Evolutionary conservation across 1,140 invertebrate species (phyloP).

Genomic region (Trichonephila clavata): DNA sequence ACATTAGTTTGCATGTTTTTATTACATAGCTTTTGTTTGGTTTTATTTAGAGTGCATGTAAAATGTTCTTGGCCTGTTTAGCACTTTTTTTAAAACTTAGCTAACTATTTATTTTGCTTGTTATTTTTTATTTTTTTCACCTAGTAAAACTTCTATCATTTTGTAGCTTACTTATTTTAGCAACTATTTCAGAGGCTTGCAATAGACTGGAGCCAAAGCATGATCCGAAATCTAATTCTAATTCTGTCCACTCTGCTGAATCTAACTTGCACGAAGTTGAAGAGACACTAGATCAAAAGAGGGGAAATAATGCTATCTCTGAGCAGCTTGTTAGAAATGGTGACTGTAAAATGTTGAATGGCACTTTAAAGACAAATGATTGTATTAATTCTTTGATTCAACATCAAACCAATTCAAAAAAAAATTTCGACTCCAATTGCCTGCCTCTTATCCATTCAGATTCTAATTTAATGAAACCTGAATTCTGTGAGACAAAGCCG

Average conservation of each 20-base stretch:
- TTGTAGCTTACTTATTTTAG: conserved; percentile 58
- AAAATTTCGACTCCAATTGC: neutral
- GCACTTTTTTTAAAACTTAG: neutral
- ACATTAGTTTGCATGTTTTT: conserved; percentile 46
- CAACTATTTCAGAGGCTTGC: conserved; percentile 65
- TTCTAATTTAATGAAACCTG: neutral
- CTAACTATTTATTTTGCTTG: conserved; percentile 9
- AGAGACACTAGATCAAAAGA: conserved; percentile 19
- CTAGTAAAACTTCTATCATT: conserved; percentile 28
- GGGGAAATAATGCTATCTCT: neutral
- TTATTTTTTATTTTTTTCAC: conserved; percentile 26
- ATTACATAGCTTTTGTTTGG: conserved; percentile 24
- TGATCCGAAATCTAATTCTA: conserved; percentile 61
- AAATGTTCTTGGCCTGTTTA: neutral
- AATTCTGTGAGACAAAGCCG: neutral
- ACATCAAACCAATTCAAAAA: neutral
- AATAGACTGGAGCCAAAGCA: conserved; percentile 31
- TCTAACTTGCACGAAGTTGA: conserved; percentile 20
- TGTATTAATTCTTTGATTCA: neutral
- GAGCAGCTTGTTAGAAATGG: conserved; percentile 20
- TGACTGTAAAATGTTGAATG: conserved; percentile 44
- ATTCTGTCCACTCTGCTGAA: conserved; percentile 21
- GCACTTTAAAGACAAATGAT: neutral
- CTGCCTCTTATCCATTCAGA: neutral
- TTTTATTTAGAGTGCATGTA: conserved; percentile 35